Conservation (phyloP, 2,113 vertebrate genomes). For the Delphinapterus leucas region DNA sequence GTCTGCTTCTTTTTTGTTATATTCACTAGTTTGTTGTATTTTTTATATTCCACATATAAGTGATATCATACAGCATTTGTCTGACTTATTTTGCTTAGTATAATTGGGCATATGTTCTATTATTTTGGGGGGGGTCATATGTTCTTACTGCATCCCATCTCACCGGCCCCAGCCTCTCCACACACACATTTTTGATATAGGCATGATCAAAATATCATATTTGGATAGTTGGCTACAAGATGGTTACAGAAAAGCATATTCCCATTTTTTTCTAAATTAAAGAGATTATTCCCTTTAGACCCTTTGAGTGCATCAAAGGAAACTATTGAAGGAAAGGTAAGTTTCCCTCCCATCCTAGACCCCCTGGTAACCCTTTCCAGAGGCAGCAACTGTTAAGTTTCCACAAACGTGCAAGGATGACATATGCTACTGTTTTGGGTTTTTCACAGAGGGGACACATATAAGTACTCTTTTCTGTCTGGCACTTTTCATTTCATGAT, state of each 20-base stretch:
- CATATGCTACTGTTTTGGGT: background rate
- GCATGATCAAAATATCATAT: background rate
- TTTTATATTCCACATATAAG: background rate
- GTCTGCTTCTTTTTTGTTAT: background rate
- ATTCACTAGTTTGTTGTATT: background rate
- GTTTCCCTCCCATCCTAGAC: background rate
- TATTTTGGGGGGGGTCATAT: background rate
- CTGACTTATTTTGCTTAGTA: background rate
- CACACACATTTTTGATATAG: background rate
- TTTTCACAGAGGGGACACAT: background rate
- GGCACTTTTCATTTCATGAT: background rate
- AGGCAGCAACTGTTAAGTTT: background rate
- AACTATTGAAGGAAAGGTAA: background rate
- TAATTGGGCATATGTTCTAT: background rate
- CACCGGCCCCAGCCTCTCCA: background rate
- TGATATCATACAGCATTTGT: background rate
- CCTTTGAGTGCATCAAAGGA: background rate
- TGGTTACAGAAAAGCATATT: background rate
- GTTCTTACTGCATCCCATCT: background rate
- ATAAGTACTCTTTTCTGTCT: background rate
- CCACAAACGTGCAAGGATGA: background rate
- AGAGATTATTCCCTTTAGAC: background rate
- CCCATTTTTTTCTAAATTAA: background rate
- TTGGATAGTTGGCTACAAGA: background rate
- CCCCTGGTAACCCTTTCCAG: background rate